These are phyloP conservation scores for Apoda limacodes DNA, from an alignment of 2,888 invertebrate species.

Conservation along the genomic window DNA sequence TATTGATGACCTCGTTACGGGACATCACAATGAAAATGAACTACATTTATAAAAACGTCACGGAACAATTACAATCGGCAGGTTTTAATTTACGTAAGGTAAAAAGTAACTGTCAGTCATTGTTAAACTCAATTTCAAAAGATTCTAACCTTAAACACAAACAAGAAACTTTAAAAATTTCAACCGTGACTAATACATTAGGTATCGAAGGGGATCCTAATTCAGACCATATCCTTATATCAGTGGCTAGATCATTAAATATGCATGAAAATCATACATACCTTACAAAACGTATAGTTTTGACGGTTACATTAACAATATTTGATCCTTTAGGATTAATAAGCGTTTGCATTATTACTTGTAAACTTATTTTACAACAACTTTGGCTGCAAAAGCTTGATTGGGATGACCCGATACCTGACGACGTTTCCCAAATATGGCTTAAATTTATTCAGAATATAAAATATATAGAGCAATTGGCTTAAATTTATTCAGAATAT, in stretches of 20 bases:
- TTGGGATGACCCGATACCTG: constrained; percentile 9
- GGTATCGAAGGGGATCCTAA: constrained; percentile 9
- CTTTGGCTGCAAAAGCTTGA: constrained; percentile 9
- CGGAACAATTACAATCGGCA: constrained; percentile 2
- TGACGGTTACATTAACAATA: too few species aligned
- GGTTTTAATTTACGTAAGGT: constrained; percentile 7
- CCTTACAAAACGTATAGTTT: too few species aligned
- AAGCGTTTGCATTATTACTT: too few species aligned
- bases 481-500: too few species aligned
- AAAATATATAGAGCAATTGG: too few species aligned
- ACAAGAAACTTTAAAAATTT: constrained; percentile 7
- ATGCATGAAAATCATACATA: too few species aligned
- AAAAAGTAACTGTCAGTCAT: constrained; percentile 4
- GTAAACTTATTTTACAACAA: too few species aligned
- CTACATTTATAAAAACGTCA: constrained; percentile 2
- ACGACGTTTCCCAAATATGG: constrained; percentile 5
- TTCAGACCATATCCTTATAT: constrained; percentile 1
- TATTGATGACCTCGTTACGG: constrained; percentile 7
- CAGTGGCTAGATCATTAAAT: constrained; percentile 2
- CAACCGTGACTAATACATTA: constrained; percentile 3
- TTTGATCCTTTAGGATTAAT: too few species aligned
- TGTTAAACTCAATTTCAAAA: constrained; percentile 1
- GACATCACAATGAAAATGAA: not conserved
- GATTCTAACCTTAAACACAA: not conserved
- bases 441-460: constrained; percentile 1